These are phyloP conservation scores for Aldabrachelys gigantea DNA, from an alignment of 2,113 vertebrate species.

Conservation along the genomic window DNA sequence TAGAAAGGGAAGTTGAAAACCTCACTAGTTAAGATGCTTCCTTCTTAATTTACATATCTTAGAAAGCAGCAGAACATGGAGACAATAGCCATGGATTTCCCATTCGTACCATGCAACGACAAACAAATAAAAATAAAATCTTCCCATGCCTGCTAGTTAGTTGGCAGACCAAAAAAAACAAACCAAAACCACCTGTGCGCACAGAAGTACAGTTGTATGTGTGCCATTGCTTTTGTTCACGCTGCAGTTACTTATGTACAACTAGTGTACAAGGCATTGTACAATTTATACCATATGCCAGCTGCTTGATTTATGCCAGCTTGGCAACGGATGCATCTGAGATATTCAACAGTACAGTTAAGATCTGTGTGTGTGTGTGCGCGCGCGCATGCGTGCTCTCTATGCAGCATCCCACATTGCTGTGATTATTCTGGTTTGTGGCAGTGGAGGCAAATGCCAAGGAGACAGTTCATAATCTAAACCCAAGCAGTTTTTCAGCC, in stretches of 20 bases:
- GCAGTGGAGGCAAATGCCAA: not conserved
- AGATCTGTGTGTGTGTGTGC: not conserved
- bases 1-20: not conserved
- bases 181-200: accelerated
- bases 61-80: not conserved
- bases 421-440: not conserved
- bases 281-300: not conserved
- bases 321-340: not conserved
- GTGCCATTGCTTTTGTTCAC: not conserved
- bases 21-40: not conserved
- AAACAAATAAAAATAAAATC: accelerated
- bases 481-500: accelerated
- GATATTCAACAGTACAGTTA: accelerated
- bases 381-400: not conserved
- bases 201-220: accelerated
- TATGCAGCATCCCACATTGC: not conserved
- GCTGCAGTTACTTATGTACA: not conserved
- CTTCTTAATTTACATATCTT: not conserved
- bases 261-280: accelerated
- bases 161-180: accelerated
- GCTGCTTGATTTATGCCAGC: not conserved
- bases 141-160: accelerated
- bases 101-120: accelerated
- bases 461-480: not conserved
- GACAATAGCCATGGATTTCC: not conserved